Evolutionary conservation across 2,113 vertebrate species (phyloP), one percentile per base, ranked within the genome.

Genomic region (Anguilla japonica): DNA sequence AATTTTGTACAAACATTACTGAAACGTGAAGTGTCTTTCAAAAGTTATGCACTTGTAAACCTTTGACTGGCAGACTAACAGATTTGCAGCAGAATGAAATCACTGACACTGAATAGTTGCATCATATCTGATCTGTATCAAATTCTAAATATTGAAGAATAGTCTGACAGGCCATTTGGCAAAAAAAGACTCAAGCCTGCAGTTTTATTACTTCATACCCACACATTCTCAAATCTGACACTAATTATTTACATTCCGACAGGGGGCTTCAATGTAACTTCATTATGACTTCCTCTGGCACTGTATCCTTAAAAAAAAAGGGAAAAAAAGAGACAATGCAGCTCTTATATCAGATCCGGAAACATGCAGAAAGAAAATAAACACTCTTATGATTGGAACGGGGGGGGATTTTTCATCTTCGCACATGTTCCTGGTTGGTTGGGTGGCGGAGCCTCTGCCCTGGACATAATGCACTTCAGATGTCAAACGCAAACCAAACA

Each of bases 381-480:
- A 79, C 63, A 41, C 20, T 53, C 82, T 87, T 78, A 87, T 60
- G 71, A 79, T 79, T 60, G 26, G 41, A 56, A 79, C 6, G 1
- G 34, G 34, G 34, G 79, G 71, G 57, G 29, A 78, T 63, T 83
- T 84, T 87, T 43, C 16, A 57, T 82, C 71, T 79, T 22, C 29
- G 34, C 67, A 83, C 75, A 56, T 83, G 86, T 87, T 83, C 67
- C 57, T 79, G 86, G 86, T 56, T 41, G 67, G 60, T 83, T 83
- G 63, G 41, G 81, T 79, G 67, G 39, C 56, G 67, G 41, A 79
- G 60, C 82, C 86, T 57, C 71, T 43, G 86, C 79, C 82, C 86
- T 43, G 71, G 41, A 41, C 40, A n/a, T 87, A 87, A 87, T 87
- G 86, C 39, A 26, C 81, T 78, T 87, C 86, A 87, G 86, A 87